Percentiles rank a stretch among this genome's conserved stretches.
Evolutionary conservation across 2,113 vertebrate genomes (phyloP).

Genomic region (Aptenodytes forsteri): DNA sequence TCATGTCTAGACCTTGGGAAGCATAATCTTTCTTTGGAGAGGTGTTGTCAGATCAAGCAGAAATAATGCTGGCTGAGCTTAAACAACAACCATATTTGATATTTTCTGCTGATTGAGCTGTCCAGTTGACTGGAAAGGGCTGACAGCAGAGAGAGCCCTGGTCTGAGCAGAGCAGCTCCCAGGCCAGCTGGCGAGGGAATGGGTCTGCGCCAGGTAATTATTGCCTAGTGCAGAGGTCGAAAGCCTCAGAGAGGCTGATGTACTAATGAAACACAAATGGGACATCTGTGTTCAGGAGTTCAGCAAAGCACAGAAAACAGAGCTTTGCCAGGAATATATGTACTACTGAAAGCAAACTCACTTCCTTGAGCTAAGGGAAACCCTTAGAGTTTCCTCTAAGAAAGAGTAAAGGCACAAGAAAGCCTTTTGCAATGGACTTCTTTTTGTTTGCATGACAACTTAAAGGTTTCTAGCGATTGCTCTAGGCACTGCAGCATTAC

Average conservation of each 20-base stretch:
- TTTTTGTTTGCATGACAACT: neutral
- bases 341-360: neutral
- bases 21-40: constrained; percentile 4
- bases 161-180: constrained; percentile 79
- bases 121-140: constrained; percentile 82
- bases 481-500: neutral
- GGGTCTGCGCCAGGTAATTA: constrained; percentile 83
- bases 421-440: neutral
- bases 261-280: constrained; percentile 84
- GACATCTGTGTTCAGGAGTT: constrained; percentile 83
- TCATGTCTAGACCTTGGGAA: neutral
- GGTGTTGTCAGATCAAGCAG: neutral
- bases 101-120: constrained; percentile 67
- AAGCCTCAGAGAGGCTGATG: constrained; percentile 74
- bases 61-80: neutral
- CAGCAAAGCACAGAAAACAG: constrained; percentile 71
- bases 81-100: constrained; percentile 45
- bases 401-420: neutral
- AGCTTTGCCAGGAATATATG: constrained; percentile 70
- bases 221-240: constrained; percentile 80
- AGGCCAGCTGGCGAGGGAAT: constrained; percentile 80
- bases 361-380: constrained; percentile 29
- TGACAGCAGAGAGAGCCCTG: constrained; percentile 78
- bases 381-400: neutral
- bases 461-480: neutral